Conservation (phyloP, 2,797 vertebrate species). For the Todus mexicanus region DNA sequence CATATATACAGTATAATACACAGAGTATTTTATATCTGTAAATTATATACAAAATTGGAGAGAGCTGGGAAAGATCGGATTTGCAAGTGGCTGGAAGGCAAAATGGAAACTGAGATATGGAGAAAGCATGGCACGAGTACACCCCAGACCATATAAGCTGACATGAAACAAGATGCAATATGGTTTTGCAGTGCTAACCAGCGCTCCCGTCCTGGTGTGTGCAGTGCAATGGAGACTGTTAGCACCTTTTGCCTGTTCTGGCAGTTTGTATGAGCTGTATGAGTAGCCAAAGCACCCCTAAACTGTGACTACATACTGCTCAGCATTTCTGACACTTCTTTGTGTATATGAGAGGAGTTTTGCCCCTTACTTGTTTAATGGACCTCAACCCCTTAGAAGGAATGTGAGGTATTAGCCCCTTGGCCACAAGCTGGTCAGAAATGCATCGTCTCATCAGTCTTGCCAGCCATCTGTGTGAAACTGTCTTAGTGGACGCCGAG, state of each 20-base stretch:
- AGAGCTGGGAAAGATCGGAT: not conserved
- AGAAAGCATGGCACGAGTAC: not conserved
- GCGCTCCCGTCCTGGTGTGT: not conserved
- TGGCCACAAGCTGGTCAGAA: conserved; percentile 24
- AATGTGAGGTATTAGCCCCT: conserved; percentile 60
- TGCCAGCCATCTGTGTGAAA: not conserved
- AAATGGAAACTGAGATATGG: not conserved
- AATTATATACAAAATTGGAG: not conserved
- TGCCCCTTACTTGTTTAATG: not conserved
- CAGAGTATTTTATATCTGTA: not conserved
- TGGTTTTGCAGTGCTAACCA: not conserved
- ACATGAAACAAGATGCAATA: not conserved
- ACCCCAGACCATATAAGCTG: not conserved
- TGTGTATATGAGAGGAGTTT: not conserved
- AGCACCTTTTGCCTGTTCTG: not conserved
- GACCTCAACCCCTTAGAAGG: not conserved
- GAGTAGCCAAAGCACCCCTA: not conserved
- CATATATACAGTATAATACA: not conserved
- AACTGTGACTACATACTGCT: not conserved
- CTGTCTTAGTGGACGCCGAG: not conserved
- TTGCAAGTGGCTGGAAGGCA: not conserved
- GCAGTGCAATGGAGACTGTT: not conserved
- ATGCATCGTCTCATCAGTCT: conserved; percentile 10
- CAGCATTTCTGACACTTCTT: not conserved
- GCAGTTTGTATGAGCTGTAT: not conserved